Base-by-base conservation (phyloP, 2,888 invertebrate genomes). In the Meganola albula region DNA sequence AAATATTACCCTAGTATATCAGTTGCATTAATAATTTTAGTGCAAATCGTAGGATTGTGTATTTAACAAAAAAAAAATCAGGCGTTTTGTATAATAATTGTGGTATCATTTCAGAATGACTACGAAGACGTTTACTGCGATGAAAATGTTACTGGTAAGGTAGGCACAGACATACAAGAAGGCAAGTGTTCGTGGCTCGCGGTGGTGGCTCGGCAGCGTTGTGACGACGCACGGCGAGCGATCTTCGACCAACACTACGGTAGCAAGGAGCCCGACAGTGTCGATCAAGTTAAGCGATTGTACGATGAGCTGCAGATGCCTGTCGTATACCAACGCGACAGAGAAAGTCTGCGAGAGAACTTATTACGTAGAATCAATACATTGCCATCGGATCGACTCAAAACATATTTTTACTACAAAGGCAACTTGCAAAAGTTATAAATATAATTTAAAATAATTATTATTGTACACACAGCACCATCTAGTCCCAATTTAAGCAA, bases 151-250 rank as follows among this genome's bases (percentile, higher is more conserved):
- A 95, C 92, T 1, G 98, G 97, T 0, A 98, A 98, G 84, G 75
- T 89, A 6, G 94, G 95, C 5, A 93, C 91, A 0, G 97, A 98
- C 61, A 97, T 98, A 51, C 89, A 92, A 67, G 95, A 96, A 57
- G 95, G 96, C 28, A 98, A 98, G 74, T 98, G 97, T 71, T 90
- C 95, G 0, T 98, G 98, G 98, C 78, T 96, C 13, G 90, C 93
- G 2, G 93, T 96, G 1, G 91, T 92, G 95, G 12, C 20, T 2
- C 20, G 7, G 2, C 8, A 20, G 20, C 20, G 8, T n/a, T 20
- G 20, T n/a, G n/a, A 20, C n/a, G 20, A 20, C 7, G 3, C 20
- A n/a, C 20, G n/a, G 8, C 7, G n/a, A 20, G 20, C 7, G 3
- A 5, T 7, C 2, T 20, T 20, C n/a, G n/a, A 5, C 8, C 7